Evolutionary conservation across 2,113 vertebrate species (phyloP), one percentile per base, ranked within the genome.

Genomic region (Dendropsophus ebraccatus): DNA sequence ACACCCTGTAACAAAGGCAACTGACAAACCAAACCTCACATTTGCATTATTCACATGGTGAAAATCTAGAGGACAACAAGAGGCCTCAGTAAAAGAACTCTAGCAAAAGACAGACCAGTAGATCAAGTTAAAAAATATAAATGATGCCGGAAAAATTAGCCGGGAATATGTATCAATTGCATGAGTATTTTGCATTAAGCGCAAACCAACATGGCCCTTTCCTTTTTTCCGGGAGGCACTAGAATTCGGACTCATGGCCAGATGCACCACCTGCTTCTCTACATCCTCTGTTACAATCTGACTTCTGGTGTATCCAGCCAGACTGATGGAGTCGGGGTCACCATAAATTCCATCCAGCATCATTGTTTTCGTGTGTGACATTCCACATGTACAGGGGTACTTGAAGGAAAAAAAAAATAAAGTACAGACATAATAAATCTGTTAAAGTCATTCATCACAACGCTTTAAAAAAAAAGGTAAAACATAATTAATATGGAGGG

Each of bases 31-130:
- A 74, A 25, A 8, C 56, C 77, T n/a, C 37, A 80, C 13, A 80
- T 80, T 28, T 45, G 23, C 37, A 30, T 62, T 65, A 65, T 81
- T 65, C 78, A 62, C 78, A 81, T 81, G n/a, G 78, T 81, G 78
- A 81, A 81, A 65, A 81, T 65, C 56, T 81, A 17, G 41, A 81
- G n/a, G 56, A 23, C 7, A n/a, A 35, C 0, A 6, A 81, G 35
- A 65, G 37, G 21, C 19, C 23, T 28, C 5, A 56, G 23, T 41
- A 62, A 8, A n/a, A 14, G 1, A 28, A 19, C 2, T 84, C 88
- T 95, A 99, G 91, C 96, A 96, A 92, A 98, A 98, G 52, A 96
- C 96, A 84, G 94, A 96, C 98, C 98, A 99, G 88, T 99, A 99
- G 92, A 99, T 95, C 85, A 99, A 93, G 90, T 99, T 99, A 90